Evolutionary conservation across 2,797 vertebrate genomes (phyloP).

Genomic region (Eutrigla gurnardus): DNA sequence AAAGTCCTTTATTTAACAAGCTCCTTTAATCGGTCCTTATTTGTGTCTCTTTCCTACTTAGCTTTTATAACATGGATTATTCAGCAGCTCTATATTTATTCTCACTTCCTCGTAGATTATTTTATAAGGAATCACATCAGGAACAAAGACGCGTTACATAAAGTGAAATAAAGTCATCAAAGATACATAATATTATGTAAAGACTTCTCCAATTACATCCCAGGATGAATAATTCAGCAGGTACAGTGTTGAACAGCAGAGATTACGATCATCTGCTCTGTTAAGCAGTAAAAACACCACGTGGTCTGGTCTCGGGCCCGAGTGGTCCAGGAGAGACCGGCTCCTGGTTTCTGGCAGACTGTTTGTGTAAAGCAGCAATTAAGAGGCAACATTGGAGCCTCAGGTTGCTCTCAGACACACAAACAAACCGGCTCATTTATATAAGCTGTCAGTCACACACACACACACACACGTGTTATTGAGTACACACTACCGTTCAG

Average conservation of each 20-base stretch:
- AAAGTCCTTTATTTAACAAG: too few species aligned
- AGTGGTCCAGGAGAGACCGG: too few species aligned
- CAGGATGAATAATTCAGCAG: neutral
- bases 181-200: neutral
- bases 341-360: constrained; percentile 11
- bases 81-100: neutral
- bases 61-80: too few species aligned
- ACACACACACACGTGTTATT: neutral
- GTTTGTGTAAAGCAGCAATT: constrained; percentile 61
- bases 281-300: too few species aligned
- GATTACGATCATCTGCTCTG: too few species aligned
- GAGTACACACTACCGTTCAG: neutral
- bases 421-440: constrained; percentile 23
- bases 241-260: too few species aligned
- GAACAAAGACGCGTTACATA: too few species aligned
- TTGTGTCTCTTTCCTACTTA: too few species aligned
- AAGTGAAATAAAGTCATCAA: neutral
- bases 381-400: constrained; percentile 34
- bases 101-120: neutral
- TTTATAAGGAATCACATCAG: too few species aligned
- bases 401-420: constrained; percentile 25
- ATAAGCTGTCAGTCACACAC: constrained; percentile 21
- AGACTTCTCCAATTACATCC: neutral
- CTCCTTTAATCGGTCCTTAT: too few species aligned
- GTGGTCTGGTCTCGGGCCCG: too few species aligned